phyloP scores from a whole-genome alignment of 2,797 vertebrate genomes.

The Brotula barbata region DNA sequence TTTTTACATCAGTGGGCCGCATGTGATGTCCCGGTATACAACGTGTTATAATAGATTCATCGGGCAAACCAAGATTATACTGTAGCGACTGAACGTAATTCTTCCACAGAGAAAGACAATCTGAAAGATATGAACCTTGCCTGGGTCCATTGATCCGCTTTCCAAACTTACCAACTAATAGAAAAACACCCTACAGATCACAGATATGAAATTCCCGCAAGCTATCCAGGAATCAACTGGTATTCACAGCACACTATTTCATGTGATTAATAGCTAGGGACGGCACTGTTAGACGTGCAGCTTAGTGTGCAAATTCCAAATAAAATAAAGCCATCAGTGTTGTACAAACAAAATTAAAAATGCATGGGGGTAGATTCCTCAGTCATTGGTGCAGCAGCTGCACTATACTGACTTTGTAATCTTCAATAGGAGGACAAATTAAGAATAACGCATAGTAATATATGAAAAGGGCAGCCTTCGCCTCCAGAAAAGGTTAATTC shows the following conservation, averaged over 20 bases:
- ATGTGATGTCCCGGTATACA: slow-evolving; percentile 3
- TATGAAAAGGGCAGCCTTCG: slow-evolving; percentile 25
- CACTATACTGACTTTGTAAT: not conserved
- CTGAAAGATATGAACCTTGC: slow-evolving; percentile 22
- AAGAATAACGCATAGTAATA: slow-evolving; percentile 4
- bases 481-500: slow-evolving; percentile 21
- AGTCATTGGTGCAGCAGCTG: slow-evolving; percentile 35
- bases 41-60: slow-evolving; percentile 22
- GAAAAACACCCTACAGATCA: slow-evolving; percentile 36
- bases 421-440: slow-evolving; percentile 9
- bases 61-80: slow-evolving; percentile 28
- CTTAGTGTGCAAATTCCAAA: slow-evolving; percentile 35
- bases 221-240: slow-evolving; percentile 38
- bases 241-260: slow-evolving; percentile 41
- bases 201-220: slow-evolving; percentile 42
- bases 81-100: too few species aligned
- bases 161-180: slow-evolving; percentile 48
- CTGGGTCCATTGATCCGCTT: slow-evolving; percentile 61
- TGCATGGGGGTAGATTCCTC: slow-evolving; percentile 44
- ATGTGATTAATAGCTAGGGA: slow-evolving; percentile 38
- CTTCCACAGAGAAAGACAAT: slow-evolving; percentile 8
- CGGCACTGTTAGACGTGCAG: slow-evolving; percentile 17
- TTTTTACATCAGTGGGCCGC: slow-evolving; percentile 17
- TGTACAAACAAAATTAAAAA: slow-evolving; percentile 61
- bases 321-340: slow-evolving; percentile 40